These are phyloP conservation scores for Himalopsyche anomala DNA, from an alignment of 2,888 invertebrate genomes.

Conservation along the genomic window DNA sequence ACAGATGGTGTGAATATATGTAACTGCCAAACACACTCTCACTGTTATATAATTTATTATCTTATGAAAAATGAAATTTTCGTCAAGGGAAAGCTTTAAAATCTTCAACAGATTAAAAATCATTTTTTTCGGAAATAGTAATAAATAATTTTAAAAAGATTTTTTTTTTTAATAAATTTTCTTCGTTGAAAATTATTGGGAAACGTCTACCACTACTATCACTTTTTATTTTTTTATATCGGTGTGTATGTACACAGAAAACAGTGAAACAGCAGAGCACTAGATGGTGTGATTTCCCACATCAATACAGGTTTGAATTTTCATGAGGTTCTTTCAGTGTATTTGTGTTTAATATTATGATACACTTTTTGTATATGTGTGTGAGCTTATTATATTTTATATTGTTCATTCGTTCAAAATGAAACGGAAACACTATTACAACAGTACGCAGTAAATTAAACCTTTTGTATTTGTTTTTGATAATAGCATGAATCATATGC, in stretches of 20 bases:
- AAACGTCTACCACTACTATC: background rate
- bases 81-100: background rate
- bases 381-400: too few species aligned
- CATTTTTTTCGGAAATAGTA: background rate
- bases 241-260: background rate
- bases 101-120: background rate
- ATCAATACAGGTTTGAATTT: background rate
- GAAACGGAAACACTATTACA: too few species aligned
- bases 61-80: background rate
- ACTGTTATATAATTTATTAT: background rate
- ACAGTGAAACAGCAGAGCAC: slow-evolving; percentile 8
- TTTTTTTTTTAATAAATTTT: background rate
- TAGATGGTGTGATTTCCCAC: slow-evolving; percentile 11
- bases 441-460: too few species aligned
- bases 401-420: too few species aligned
- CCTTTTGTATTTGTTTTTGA: too few species aligned
- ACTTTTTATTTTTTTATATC: background rate
- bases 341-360: too few species aligned
- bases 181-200: background rate
- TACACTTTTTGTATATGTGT: too few species aligned
- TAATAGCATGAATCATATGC: too few species aligned
- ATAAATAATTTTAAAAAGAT: background rate
- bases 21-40: background rate
- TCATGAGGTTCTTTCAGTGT: background rate
- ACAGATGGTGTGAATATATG: slow-evolving; percentile 26